phyloP scores from a whole-genome alignment of 2,113 vertebrate species.

The Melanocharis versteri region DNA sequence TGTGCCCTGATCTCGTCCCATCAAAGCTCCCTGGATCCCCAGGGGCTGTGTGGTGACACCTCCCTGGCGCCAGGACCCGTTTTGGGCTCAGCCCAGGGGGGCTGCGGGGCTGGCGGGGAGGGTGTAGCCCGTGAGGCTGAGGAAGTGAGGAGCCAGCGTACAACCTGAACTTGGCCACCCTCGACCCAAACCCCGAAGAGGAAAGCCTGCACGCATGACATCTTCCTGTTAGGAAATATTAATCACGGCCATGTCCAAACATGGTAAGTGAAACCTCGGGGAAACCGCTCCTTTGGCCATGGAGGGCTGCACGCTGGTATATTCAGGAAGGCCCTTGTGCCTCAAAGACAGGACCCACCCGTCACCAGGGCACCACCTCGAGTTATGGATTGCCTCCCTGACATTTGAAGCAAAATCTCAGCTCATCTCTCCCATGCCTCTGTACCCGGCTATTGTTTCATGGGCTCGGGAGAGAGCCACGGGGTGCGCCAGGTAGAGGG shows the following conservation, averaged over 20 bases:
- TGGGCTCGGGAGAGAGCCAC: rapidly evolving
- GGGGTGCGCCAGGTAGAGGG: neutral
- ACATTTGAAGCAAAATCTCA: neutral
- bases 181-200: constrained; percentile 11
- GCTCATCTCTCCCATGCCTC: neutral
- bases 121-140: neutral
- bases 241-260: constrained; percentile 49
- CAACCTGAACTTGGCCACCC: constrained; percentile 49
- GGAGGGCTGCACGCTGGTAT: neutral
- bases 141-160: constrained; percentile 33
- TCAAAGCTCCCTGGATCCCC: neutral
- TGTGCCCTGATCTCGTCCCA: rapidly evolving
- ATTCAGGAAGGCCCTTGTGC: constrained; percentile 39
- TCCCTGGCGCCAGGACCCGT: neutral
- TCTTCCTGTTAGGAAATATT: constrained; percentile 65
- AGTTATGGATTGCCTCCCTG: neutral
- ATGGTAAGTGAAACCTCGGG: constrained; percentile 55
- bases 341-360: neutral
- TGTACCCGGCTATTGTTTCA: rapidly evolving
- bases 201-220: constrained; percentile 45
- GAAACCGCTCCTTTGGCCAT: neutral
- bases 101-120: rapidly evolving
- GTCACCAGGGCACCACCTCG: neutral
- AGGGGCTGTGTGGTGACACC: neutral
- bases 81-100: neutral